Evolutionary conservation across 2,797 vertebrate genomes (phyloP), one percentile per base, ranked within the genome.

Genomic region (Brachymystax lenok): DNA sequence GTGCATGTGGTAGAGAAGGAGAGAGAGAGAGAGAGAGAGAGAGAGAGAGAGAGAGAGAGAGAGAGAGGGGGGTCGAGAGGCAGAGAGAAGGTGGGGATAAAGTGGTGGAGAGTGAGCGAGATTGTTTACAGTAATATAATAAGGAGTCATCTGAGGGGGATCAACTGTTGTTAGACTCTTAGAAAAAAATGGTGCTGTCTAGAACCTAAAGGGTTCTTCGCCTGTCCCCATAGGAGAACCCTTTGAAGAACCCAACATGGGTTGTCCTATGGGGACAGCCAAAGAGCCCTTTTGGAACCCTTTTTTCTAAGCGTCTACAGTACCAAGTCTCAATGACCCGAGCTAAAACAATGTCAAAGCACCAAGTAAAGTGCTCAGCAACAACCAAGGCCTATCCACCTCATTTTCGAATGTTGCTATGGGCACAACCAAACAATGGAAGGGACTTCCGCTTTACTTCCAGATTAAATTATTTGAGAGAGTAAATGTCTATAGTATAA

Each of bases 301-400:
- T 46, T 46, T 40, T 46, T 46, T 46, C 40, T 46, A 46, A 46
- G 40, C 10, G 40, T 46, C 10, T 46, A 59, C n/a, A 13, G 30
- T 17, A 30, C 12, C 28, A 12, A 51, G 52, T 59, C 54, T 21
- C n/a, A n/a, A 59, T 59, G 40, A 12, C 17, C 19, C 16, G 14
- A 12, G 24, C 56, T 71, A 17, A 72, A 77, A 52, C 69, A 63
- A 28, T 30, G 59, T 71, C 40, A 50, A 33, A 75, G 33, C 21
- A 63, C 21, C 51, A 61, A 64, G 19, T 71, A 66, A 74, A 74
- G 56, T n/a, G 14, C 67, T 79, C 73, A 75, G 68, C 46, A 33
- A n/a, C 46, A 68, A 50, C 51, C 35, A 66, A 69, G 33, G 33
- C 14, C 30, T 3, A 27, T 17, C 28, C 21, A 30, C n/a, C 40